Percentiles rank a stretch among this genome's conserved stretches.
Conservation (phyloP, 2,888 invertebrate species). For the Lutraria lutraria region DNA sequence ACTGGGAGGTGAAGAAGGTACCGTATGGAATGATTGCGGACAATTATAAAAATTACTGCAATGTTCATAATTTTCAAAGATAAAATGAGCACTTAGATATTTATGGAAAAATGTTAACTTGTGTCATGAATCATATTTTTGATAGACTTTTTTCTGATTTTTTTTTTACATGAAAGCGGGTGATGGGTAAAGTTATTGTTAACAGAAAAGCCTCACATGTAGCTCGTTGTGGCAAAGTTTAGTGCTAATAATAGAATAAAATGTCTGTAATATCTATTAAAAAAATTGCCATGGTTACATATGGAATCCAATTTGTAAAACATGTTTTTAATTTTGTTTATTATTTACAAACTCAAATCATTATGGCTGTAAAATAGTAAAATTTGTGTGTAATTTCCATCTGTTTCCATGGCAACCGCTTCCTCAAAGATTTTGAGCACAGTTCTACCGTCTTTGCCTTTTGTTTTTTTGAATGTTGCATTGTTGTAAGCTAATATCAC, state of each 20-base stretch:
- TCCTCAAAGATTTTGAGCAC: constrained; percentile 33
- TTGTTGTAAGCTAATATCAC: constrained; percentile 59
- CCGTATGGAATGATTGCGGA: neutral
- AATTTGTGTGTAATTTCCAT: neutral
- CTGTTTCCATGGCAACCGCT: constrained; percentile 14
- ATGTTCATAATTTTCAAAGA: neutral
- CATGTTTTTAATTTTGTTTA: neutral
- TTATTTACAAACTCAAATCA: neutral
- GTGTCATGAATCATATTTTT: constrained; percentile 37
- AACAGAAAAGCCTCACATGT: constrained; percentile 43
- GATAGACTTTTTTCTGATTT: neutral
- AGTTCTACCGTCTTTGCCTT: constrained; percentile 24
- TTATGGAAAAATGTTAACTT: neutral
- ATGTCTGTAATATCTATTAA: constrained; percentile 23
- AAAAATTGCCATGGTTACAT: constrained; percentile 13
- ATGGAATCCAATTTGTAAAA: neutral
- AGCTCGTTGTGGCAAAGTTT: constrained; percentile 37
- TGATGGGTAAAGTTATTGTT: constrained; percentile 39
- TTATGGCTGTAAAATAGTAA: too few species aligned
- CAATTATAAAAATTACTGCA: constrained; percentile 3
- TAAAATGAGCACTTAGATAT: constrained; percentile 3
- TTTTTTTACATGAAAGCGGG: constrained; percentile 17
- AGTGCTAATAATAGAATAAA: constrained; percentile 39
- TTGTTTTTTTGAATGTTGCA: constrained; percentile 47
- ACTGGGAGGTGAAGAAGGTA: neutral